Evolutionary conservation across 2,113 vertebrate genomes (phyloP), one percentile per base, ranked within the genome.

Genomic region (Oncorhynchus masou): DNA sequence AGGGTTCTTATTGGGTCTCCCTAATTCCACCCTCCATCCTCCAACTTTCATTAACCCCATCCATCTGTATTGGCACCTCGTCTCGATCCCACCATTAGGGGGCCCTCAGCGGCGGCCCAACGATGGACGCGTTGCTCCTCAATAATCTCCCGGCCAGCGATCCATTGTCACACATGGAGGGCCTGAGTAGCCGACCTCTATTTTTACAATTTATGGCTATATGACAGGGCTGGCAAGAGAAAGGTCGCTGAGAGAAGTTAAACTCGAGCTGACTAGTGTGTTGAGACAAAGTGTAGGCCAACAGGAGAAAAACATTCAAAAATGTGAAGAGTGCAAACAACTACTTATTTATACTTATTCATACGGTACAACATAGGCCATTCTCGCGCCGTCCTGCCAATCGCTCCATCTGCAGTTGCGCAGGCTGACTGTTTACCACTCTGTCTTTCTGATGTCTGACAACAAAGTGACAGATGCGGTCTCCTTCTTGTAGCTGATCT

Each of bases 191-290:
- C 29, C 13, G 19, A 31, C 34, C 39, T 15, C 68, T 19, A 31
- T 19, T 27, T 25, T 67, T 13, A 67, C 25, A 24, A 4, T 74
- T 79, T 79, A 69, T 34, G 51, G 77, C 71, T 79, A 74, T 74
- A 73, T 59, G 77, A 79, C 65, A 64, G 60, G 69, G 71, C 60
- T 29, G 64, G 70, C 74, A 65, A 71, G 25, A 79, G 66, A 79
- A 24, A 34, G 27, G 31, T 13, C 4, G 8, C 27, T 4, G 66
- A 64, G 64, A 27, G 68, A 68, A 69, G 66, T 68, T 68, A 68
- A 20, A 68, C 25, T 31, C 11, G 12, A 68, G 66, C 19, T 68
- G 66, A 29, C 29, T 34, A 34, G 66, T 68, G 7, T 5, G 66
- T 19, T 31, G 66, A 34, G 24, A 31, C 5, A 34, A 27, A 2